Conservation (phyloP, 53 echinoderm and acorn worm species). For the Patiria pectinifera region DNA sequence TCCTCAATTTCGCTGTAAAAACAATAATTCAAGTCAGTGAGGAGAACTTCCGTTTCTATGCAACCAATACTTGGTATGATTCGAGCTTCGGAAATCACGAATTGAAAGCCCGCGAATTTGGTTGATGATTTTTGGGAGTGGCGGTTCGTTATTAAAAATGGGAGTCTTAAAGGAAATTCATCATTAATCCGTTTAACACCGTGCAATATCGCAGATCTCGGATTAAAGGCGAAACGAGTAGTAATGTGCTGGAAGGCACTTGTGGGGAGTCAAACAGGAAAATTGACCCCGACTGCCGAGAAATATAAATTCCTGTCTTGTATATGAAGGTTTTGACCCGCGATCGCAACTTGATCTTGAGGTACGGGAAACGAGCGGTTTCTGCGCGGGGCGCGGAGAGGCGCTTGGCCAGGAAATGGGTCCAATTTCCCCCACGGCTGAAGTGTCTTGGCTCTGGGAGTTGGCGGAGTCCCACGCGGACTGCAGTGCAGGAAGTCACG, state of each 20-base stretch:
- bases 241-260: conserved; percentile 57
- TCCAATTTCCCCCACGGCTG: conserved; percentile 68
- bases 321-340: conserved; percentile 37
- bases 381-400: not conserved
- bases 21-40: conserved; percentile 27
- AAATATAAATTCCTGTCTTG: conserved; percentile 54
- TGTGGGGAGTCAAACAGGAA: conserved; percentile 9
- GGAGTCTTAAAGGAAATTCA: not conserved
- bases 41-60: conserved; percentile 41
- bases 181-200: conserved; percentile 55
- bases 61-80: conserved; percentile 56
- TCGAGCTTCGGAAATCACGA: conserved; percentile 57
- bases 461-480: conserved; percentile 38
- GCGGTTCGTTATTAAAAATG: conserved; percentile 39
- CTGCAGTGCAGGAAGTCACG: conserved; percentile 57
- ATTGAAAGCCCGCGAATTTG: conserved; percentile 7
- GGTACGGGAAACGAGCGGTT: conserved; percentile 40
- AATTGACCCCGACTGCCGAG: conserved; percentile 29
- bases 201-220: conserved; percentile 7
- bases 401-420: conserved; percentile 59
- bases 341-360: conserved; percentile 44
- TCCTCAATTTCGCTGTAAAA: conserved; percentile 36
- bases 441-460: conserved; percentile 55
- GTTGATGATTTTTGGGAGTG: conserved; percentile 35
- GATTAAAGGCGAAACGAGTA: conserved; percentile 28